Conservation (phyloP, 2,113 vertebrate genomes). For the Dinomys branickii region DNA sequence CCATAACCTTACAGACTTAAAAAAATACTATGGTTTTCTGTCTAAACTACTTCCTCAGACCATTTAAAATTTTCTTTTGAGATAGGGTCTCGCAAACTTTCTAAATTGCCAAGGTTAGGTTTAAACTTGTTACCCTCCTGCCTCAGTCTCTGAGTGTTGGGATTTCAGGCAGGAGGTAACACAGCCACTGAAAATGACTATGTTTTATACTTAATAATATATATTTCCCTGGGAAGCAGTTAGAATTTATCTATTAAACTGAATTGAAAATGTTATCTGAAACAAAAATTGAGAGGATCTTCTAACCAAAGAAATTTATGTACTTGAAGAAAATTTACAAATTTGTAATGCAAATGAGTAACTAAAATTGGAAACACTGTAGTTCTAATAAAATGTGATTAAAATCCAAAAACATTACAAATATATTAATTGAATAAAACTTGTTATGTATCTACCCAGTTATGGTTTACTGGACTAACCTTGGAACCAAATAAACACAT, state of each 20-base stretch:
- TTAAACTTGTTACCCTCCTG: background rate
- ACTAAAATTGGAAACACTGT: background rate
- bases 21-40: background rate
- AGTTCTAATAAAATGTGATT: background rate
- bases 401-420: background rate
- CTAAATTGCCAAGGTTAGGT: background rate
- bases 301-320: background rate
- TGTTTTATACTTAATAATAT: background rate
- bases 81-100: background rate
- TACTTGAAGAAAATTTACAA: background rate
- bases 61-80: background rate
- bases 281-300: background rate
- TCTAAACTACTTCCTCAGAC: background rate
- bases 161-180: background rate
- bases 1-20: background rate
- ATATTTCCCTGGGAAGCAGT: background rate
- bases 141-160: background rate
- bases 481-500: background rate
- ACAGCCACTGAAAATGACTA: background rate
- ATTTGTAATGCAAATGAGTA: background rate
- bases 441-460: background rate
- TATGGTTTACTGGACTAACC: background rate
- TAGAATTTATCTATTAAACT: background rate
- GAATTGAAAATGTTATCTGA: background rate
- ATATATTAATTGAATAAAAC: background rate